phyloP scores from a whole-genome alignment of 2,113 vertebrate species.

The Larimichthys polyactis region DNA sequence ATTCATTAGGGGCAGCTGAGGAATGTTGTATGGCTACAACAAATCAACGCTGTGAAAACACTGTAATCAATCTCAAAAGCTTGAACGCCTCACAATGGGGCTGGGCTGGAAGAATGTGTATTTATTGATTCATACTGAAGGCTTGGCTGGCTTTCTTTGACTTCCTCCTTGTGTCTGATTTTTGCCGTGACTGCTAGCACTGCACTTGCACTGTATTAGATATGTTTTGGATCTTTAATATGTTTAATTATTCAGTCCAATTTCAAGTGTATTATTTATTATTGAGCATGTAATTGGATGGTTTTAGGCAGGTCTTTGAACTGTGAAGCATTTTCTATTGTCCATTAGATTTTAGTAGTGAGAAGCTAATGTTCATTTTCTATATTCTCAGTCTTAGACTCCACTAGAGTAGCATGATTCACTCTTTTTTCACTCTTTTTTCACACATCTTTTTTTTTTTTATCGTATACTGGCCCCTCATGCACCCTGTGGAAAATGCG shows the following conservation, averaged over 20 bases:
- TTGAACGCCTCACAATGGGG: constrained; percentile 21
- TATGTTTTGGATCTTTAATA: not conserved
- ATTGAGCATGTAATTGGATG: not conserved
- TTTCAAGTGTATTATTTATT: constrained; percentile 17
- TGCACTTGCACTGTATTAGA: not conserved
- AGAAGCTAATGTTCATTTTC: no score
- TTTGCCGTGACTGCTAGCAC: constrained; percentile 5
- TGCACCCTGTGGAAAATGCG: no score
- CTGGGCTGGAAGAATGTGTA: constrained; percentile 28
- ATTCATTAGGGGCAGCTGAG: constrained; percentile 44
- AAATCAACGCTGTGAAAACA: constrained; percentile 46
- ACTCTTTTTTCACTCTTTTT: no score
- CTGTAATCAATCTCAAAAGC: constrained; percentile 49
- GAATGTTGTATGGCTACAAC: constrained; percentile 36
- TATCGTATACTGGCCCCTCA: no score
- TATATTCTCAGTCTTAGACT: no score
- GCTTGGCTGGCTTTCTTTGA: constrained; percentile 39
- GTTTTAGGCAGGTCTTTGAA: not conserved
- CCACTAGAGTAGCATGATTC: no score
- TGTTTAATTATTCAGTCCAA: not conserved
- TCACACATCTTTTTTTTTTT: no score
- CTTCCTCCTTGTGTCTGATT: constrained; percentile 24
- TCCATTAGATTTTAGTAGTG: no score
- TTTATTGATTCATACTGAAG: constrained; percentile 63
- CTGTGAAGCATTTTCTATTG: not conserved